phyloP scores from a whole-genome alignment of 2,888 invertebrate genomes.

The Neocrepidodera transversa region DNA sequence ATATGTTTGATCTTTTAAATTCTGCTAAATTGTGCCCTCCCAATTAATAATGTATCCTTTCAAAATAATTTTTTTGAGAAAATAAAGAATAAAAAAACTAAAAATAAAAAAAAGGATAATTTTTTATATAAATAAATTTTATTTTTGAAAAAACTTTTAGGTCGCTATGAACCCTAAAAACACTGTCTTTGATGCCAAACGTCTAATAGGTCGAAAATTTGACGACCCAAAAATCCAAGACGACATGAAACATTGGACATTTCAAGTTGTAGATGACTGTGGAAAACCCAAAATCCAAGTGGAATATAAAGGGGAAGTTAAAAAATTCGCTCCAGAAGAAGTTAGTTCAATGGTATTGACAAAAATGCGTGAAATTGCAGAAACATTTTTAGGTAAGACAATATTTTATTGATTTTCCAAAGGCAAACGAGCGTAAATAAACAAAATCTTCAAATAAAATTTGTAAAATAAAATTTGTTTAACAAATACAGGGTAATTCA shows the following conservation, averaged over 20 bases:
- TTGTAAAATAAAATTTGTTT: too few species aligned
- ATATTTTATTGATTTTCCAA: too few species aligned
- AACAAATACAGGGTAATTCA: too few species aligned
- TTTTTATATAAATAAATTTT: too few species aligned
- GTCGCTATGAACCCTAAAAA: conserved; percentile 82
- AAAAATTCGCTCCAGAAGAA: conserved; percentile 83
- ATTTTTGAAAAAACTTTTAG: conserved; percentile 53
- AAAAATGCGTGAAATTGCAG: conserved; percentile 85
- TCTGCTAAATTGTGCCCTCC: too few species aligned
- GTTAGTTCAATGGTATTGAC: conserved; percentile 84
- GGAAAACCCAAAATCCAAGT: conserved; percentile 79
- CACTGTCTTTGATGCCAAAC: conserved; percentile 83
- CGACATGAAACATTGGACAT: conserved; percentile 88
- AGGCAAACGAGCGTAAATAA: too few species aligned
- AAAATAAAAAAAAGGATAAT: too few species aligned
- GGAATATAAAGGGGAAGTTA: conserved; percentile 76
- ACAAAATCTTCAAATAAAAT: too few species aligned
- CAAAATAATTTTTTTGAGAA: too few species aligned
- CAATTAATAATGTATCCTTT: too few species aligned
- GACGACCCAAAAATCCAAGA: conserved; percentile 79
- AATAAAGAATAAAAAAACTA: too few species aligned
- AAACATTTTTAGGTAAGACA: conserved; percentile 71
- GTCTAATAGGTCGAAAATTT: conserved; percentile 82
- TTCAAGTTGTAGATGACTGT: conserved; percentile 71
- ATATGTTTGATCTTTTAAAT: too few species aligned